phyloP scores from a whole-genome alignment of 2,797 vertebrate genomes.

The Hemitrygon akajei region DNA sequence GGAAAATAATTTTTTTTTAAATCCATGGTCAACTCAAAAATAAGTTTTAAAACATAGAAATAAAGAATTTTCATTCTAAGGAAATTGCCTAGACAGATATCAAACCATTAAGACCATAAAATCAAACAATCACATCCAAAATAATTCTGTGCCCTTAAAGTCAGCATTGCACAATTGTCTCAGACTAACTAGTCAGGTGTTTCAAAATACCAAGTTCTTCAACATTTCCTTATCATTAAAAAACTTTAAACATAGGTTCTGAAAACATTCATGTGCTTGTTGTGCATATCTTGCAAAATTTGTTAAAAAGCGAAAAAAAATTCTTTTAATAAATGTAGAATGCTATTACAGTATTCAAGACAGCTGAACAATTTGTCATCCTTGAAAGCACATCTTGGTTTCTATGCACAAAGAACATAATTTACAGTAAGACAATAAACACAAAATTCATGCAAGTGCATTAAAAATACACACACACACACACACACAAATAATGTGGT shows the following conservation, averaged over 20 bases:
- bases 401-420: neutral
- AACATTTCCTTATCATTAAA: neutral
- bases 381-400: neutral
- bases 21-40: neutral
- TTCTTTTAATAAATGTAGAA: neutral
- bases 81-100: neutral
- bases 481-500: neutral
- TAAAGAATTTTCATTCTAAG: neutral
- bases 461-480: neutral
- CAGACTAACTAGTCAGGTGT: neutral
- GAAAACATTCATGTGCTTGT: neutral
- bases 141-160: neutral
- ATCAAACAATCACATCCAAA: neutral
- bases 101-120: too few relatives aligned
- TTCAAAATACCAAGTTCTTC: neutral
- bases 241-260: neutral
- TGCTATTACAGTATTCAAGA: neutral
- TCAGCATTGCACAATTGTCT: neutral
- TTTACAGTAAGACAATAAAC: neutral
- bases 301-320: neutral
- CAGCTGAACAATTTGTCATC: neutral
- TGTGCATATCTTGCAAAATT: neutral
- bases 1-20: neutral
- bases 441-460: neutral
- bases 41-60: conserved; percentile 2